Evolutionary conservation across 2,888 invertebrate species (phyloP).

Genomic region (Mythimna ferrago): DNA sequence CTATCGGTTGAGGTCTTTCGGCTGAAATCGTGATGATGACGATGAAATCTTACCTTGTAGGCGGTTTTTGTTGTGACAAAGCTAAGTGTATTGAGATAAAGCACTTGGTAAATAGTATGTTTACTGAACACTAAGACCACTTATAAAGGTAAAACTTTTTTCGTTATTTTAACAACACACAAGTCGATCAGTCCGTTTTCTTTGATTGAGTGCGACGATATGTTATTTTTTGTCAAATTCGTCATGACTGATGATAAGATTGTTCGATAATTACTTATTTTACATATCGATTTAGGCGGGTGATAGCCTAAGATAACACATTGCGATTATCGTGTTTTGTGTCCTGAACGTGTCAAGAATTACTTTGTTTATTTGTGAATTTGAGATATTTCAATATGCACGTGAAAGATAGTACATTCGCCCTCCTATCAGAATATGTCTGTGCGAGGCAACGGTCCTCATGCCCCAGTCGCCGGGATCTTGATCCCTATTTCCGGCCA

Average conservation of each 20-base stretch:
- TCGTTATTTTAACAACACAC: conserved; percentile 25
- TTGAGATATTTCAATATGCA: background rate
- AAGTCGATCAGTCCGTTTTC: conserved; percentile 29
- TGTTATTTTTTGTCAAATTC: conserved; percentile 67
- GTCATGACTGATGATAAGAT: conserved; percentile 71
- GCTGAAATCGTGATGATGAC: no score
- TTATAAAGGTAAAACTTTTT: background rate
- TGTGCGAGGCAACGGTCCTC: no score
- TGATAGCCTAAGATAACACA: conserved; percentile 43
- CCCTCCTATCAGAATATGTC: background rate
- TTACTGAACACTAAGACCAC: conserved; percentile 29
- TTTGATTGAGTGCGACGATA: conserved; percentile 55
- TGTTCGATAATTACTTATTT: conserved; percentile 72
- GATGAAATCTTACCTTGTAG: conserved; percentile 13
- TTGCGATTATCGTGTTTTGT: conserved; percentile 13
- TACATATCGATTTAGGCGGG: conserved; percentile 65
- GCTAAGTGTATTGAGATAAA: no score
- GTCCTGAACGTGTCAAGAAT: conserved; percentile 7
- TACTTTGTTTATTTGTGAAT: conserved; percentile 2
- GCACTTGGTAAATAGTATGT: background rate
- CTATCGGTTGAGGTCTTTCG: no score
- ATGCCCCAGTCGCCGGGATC: no score
- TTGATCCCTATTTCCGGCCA: no score
- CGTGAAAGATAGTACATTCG: background rate
- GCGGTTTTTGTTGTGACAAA: conserved; percentile 1